Evolutionary conservation across 2,113 vertebrate genomes (phyloP).

Genomic region (Morphnarchus princeps): DNA sequence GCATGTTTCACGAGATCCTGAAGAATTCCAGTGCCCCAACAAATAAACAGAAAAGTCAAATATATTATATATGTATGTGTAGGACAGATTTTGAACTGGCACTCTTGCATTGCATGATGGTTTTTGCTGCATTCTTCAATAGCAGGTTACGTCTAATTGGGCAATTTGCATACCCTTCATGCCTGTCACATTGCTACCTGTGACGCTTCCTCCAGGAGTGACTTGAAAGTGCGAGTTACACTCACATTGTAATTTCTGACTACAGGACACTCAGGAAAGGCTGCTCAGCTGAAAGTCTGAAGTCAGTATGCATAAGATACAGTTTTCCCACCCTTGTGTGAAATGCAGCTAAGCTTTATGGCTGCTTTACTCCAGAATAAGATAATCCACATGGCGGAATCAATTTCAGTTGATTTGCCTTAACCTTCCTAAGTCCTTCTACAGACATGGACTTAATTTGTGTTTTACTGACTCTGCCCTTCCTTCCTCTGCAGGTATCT

Average conservation of each 20-base stretch:
- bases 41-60: slow-evolving; percentile 53
- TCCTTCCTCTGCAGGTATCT: slow-evolving; percentile 6
- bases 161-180: slow-evolving; percentile 50
- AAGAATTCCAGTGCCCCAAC: slow-evolving; percentile 35
- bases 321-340: background rate
- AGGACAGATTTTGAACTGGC: slow-evolving; percentile 47
- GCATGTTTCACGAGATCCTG: background rate
- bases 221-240: background rate
- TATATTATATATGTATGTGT: slow-evolving; percentile 52
- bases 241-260: background rate
- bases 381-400: background rate
- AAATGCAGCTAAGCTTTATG: background rate
- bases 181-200: slow-evolving; percentile 7
- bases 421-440: background rate
- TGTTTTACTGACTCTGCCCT: background rate
- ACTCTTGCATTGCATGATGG: background rate
- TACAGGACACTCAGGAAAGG: background rate
- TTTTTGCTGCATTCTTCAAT: slow-evolving; percentile 43
- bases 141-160: slow-evolving; percentile 33
- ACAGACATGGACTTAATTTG: background rate
- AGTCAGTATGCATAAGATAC: background rate
- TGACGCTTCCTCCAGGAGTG: slow-evolving; percentile 17
- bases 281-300: background rate
- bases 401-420: background rate
- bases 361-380: background rate